These are phyloP conservation scores for Chaetophractus vellerosus DNA, from an alignment of 2,797 vertebrate genomes.

Conservation along the genomic window DNA sequence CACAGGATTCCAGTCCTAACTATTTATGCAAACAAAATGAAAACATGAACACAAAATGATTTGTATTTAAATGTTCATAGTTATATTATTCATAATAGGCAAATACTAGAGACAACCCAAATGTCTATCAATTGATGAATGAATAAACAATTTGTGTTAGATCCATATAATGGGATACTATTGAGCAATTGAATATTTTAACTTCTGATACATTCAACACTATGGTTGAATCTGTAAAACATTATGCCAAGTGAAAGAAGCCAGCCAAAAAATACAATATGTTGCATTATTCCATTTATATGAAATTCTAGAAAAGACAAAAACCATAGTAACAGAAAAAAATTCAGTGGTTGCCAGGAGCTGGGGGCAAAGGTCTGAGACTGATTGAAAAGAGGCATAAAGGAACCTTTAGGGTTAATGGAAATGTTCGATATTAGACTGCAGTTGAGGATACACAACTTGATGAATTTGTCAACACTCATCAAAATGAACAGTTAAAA, in stretches of 20 bases:
- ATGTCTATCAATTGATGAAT: neutral
- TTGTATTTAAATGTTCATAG: neutral
- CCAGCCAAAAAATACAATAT: neutral
- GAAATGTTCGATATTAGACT: neutral
- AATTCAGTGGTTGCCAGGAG: neutral
- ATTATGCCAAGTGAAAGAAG: neutral
- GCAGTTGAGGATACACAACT: neutral
- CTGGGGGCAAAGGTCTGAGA: neutral
- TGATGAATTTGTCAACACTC: neutral
- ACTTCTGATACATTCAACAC: neutral
- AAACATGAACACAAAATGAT: neutral
- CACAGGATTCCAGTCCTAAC: neutral
- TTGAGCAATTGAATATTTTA: neutral
- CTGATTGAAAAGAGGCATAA: neutral
- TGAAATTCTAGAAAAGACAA: conserved; percentile 28
- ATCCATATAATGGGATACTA: neutral
- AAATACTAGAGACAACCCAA: neutral
- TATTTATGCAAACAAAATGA: neutral
- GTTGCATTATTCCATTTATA: neutral
- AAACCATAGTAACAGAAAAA: neutral
- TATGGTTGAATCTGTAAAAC: neutral
- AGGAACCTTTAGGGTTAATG: neutral
- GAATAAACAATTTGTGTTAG: neutral
- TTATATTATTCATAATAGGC: neutral
- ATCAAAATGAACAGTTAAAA: conserved; percentile 16